Evolutionary conservation across 1,140 invertebrate genomes (phyloP).

Genomic region (Pemphigus obesinymphae): DNA sequence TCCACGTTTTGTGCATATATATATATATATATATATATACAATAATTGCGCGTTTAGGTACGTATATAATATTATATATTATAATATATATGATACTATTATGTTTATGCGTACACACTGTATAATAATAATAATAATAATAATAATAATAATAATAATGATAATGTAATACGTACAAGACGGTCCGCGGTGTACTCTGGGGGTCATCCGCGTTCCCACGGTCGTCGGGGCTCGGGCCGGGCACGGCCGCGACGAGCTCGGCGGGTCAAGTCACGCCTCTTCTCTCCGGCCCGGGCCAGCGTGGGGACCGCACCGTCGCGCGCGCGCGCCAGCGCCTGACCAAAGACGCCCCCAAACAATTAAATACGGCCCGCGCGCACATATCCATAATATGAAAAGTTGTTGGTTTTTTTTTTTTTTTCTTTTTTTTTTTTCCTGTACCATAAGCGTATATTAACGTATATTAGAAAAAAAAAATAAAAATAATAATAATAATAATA

Average conservation of each 20-base stretch:
- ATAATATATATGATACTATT: no score
- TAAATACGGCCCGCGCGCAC: neutral
- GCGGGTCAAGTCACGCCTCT: constrained; percentile 18
- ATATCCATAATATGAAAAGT: no score
- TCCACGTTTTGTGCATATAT: no score
- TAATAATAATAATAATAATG: no score
- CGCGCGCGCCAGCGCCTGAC: neutral
- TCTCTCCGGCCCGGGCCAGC: neutral
- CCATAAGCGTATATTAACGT: no score
- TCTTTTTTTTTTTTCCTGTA: no score
- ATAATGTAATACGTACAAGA: no score
- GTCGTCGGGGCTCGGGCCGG: neutral
- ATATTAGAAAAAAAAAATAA: neutral
- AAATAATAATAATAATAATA: neutral
- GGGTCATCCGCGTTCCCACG: constrained; percentile 16
- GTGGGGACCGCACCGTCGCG: neutral
- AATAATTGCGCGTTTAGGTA: no score
- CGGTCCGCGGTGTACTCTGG: neutral
- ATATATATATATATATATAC: no score
- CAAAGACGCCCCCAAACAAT: constrained; percentile 23
- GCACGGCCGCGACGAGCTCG: neutral
- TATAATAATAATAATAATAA: no score
- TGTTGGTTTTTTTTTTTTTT: neutral
- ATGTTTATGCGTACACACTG: no score
- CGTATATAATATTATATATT: no score